Conservation (phyloP, 2,797 vertebrate genomes). For the Aplochiton taeniatus region DNA sequence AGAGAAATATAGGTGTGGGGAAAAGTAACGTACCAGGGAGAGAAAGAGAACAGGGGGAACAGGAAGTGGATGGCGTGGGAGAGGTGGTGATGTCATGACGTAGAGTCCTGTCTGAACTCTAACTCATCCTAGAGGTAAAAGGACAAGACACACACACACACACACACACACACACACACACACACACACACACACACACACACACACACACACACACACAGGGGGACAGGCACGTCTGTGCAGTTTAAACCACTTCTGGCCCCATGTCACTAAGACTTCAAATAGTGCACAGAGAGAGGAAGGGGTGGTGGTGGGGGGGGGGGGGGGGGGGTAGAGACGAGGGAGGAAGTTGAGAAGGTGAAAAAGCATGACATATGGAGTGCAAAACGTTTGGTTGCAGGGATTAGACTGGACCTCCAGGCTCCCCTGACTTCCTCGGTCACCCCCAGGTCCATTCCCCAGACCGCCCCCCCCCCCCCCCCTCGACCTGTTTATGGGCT, state of each 20-base stretch:
- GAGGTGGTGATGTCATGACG: too few species aligned
- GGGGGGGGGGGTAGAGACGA: not conserved
- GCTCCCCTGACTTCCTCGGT: too few species aligned
- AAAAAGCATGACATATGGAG: not conserved
- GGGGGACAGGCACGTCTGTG: conserved; percentile 24
- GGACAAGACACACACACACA: not conserved
- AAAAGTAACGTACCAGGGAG: too few species aligned
- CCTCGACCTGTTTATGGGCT: too few species aligned
- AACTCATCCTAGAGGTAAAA: too few species aligned
- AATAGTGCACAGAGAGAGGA: conserved; percentile 14
- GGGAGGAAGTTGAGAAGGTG: not conserved
- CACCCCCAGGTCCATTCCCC: too few species aligned
- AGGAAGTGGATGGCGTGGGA: too few species aligned
- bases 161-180: not conserved
- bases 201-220: not conserved
- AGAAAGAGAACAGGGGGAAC: too few species aligned
- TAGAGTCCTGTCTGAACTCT: too few species aligned
- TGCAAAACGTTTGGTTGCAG: not conserved
- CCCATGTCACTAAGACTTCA: conserved; percentile 42
- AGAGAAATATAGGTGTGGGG: too few species aligned
- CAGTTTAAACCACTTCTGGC: conserved; percentile 13
- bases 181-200: not conserved
- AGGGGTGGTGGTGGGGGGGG: not conserved
- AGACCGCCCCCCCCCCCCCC: too few species aligned
- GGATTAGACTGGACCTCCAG: too few species aligned